phyloP scores from a whole-genome alignment of 2,888 invertebrate species.

The Gnatocerus cornutus region DNA sequence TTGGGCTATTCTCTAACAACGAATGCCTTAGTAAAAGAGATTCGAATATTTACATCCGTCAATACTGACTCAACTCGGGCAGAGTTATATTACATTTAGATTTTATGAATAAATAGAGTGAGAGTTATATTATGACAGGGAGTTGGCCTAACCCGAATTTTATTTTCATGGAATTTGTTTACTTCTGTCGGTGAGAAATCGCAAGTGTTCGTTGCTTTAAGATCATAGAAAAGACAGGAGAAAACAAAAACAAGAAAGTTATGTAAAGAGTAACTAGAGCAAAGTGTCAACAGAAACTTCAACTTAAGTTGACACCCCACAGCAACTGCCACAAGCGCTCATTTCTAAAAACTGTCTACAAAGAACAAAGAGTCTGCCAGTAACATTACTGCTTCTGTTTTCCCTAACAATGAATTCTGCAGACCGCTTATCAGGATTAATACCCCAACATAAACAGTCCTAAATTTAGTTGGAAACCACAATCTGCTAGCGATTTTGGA shows the following conservation, averaged over 20 bases:
- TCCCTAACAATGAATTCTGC: neutral
- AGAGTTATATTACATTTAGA: neutral
- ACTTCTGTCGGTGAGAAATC: too few relatives aligned
- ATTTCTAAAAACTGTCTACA: neutral
- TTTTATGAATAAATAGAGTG: constrained; percentile 1
- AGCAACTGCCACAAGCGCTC: too few relatives aligned
- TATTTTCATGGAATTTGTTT: too few relatives aligned
- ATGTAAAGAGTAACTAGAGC: too few relatives aligned
- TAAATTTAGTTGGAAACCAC: too few relatives aligned
- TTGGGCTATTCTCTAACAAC: constrained; percentile 22
- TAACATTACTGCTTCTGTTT: constrained; percentile 4
- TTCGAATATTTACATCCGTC: constrained; percentile 31
- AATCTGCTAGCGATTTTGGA: constrained; percentile 26
- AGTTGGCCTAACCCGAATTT: too few relatives aligned
- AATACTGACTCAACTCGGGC: constrained; percentile 36
- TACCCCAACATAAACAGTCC: constrained; percentile 22
- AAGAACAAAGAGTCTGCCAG: neutral
- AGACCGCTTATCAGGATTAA: constrained; percentile 19
- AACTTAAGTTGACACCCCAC: too few relatives aligned
- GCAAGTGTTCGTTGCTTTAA: too few relatives aligned
- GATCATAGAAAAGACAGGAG: too few relatives aligned
- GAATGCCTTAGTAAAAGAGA: constrained; percentile 25
- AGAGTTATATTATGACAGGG: too few relatives aligned
- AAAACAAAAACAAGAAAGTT: too few relatives aligned
- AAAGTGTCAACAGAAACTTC: too few relatives aligned